Evolutionary conservation across 2,888 invertebrate genomes (phyloP).

Genomic region (Anticlea derivata): DNA sequence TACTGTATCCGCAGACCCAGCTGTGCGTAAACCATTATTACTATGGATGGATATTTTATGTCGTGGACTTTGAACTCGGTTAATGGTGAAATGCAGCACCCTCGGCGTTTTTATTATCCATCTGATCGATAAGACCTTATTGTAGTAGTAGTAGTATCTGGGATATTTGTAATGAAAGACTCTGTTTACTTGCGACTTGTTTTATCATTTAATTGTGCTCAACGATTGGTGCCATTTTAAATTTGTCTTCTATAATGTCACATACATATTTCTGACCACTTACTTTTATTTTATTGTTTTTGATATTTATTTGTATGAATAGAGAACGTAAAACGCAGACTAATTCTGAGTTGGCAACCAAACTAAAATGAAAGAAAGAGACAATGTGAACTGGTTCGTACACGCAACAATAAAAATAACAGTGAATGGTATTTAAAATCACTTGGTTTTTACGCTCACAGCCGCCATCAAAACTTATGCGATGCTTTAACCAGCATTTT

Average conservation of each 20-base stretch:
- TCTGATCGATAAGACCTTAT: conserved; percentile 59
- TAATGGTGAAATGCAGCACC: conserved; percentile 71
- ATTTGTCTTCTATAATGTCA: background rate
- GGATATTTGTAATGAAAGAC: conserved; percentile 43
- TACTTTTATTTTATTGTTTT: conserved; percentile 2
- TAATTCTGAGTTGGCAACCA: conserved; percentile 13
- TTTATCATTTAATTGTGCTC: background rate
- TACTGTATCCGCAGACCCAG: conserved; percentile 67
- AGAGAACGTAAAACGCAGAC: conserved; percentile 1
- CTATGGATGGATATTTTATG: conserved; percentile 66
- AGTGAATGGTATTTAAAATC: conserved; percentile 12
- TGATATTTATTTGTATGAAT: background rate
- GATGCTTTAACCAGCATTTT: conserved; percentile 39
- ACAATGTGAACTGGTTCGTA: conserved; percentile 22
- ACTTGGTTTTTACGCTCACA: conserved; percentile 50
- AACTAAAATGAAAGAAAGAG: conserved; percentile 14
- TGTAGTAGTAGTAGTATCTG: conserved; percentile 43
- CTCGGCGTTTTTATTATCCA: conserved; percentile 58
- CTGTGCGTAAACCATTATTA: conserved; percentile 70
- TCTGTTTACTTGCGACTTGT: conserved; percentile 27
- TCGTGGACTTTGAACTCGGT: conserved; percentile 79
- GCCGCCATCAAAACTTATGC: conserved; percentile 42
- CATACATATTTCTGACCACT: background rate
- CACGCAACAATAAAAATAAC: conserved; percentile 38
- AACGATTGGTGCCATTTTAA: background rate